These are phyloP conservation scores for Stercorarius parasiticus DNA, from an alignment of 2,113 vertebrate species.

Conservation along the genomic window DNA sequence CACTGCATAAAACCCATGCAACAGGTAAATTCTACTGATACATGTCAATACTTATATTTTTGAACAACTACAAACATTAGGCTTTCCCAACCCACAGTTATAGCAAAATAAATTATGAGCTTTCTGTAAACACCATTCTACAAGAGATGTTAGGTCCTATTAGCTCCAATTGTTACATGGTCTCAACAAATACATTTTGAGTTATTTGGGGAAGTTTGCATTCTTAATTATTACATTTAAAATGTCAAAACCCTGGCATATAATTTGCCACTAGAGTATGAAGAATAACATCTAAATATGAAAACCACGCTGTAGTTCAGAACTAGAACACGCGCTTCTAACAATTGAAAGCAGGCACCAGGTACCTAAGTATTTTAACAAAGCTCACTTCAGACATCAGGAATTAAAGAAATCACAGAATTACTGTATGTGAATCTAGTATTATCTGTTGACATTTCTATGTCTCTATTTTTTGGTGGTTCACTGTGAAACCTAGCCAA, in stretches of 20 bases:
- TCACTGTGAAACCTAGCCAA: neutral
- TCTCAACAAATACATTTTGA: neutral
- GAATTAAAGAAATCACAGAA: neutral
- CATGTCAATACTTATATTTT: accelerated
- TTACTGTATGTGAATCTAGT: neutral
- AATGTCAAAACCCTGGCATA: neutral
- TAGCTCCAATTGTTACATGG: neutral
- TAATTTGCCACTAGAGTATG: neutral
- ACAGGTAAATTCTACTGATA: neutral
- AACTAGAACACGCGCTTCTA: neutral
- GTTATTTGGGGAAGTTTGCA: neutral
- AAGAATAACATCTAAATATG: neutral
- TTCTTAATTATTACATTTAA: neutral
- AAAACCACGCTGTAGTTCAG: neutral
- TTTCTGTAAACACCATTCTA: neutral
- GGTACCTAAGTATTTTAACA: neutral
- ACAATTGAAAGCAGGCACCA: neutral
- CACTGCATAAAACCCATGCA: neutral
- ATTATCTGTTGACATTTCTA: neutral
- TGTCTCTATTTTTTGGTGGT: neutral
- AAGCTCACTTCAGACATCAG: neutral
- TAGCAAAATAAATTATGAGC: neutral
- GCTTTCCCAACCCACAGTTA: neutral
- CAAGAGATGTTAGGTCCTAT: neutral
- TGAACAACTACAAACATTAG: neutral